Evolutionary conservation across 1,140 invertebrate genomes (phyloP).

Genomic region (Anastrepha ludens): DNA sequence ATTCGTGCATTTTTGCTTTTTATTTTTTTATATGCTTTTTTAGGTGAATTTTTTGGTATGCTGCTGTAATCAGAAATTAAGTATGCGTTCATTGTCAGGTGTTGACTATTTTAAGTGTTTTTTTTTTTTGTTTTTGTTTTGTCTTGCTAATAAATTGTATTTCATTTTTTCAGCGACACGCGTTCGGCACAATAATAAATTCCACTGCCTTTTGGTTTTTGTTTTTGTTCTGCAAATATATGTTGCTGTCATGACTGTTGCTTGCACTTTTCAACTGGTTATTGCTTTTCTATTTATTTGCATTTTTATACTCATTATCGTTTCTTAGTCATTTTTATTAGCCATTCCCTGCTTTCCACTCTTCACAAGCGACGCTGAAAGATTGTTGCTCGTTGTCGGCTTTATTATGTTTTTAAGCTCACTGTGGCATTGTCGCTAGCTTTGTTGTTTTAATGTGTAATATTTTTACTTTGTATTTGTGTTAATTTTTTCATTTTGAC

Average conservation of each 20-base stretch:
- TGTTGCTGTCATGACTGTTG: not conserved
- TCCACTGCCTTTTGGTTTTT: not conserved
- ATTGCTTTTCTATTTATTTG: not conserved
- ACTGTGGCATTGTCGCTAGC: too few relatives aligned
- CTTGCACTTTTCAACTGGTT: conserved; percentile 14
- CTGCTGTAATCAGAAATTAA: not conserved
- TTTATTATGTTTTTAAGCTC: too few relatives aligned
- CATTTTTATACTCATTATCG: not conserved
- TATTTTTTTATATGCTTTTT: not conserved
- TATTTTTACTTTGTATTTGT: not conserved
- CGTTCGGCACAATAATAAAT: not conserved
- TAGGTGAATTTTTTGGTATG: not conserved
- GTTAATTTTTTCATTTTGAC: not conserved
- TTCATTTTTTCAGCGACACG: not conserved
- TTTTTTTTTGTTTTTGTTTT: too few relatives aligned
- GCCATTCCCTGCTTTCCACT: not conserved
- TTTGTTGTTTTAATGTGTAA: too few relatives aligned
- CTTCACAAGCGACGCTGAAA: too few relatives aligned
- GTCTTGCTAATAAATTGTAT: not conserved
- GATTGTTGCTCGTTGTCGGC: too few relatives aligned
- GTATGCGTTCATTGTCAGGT: not conserved
- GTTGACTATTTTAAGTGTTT: not conserved
- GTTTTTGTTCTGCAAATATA: too few relatives aligned
- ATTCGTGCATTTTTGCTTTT: not conserved
- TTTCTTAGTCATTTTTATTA: conserved; percentile 14